Conservation (phyloP, 1,140 invertebrate genomes). For the Calliphora vicina region DNA sequence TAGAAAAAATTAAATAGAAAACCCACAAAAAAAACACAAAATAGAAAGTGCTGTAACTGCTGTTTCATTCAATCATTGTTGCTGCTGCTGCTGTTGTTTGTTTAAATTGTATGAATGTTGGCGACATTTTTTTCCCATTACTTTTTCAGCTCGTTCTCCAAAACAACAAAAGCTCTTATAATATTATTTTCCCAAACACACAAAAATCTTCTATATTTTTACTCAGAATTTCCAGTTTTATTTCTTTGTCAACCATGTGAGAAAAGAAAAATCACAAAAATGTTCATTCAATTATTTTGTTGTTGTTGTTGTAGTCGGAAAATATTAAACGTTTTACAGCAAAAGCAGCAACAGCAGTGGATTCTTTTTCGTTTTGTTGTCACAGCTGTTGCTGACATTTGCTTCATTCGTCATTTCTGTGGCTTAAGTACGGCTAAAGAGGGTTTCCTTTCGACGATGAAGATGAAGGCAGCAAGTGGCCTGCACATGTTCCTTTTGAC, state of each 20-base stretch:
- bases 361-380: conserved; percentile 27
- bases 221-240: background rate
- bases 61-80: background rate
- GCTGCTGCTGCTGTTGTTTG: background rate
- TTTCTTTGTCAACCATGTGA: background rate
- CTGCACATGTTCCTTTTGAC: conserved; percentile 23
- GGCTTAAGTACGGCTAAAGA: conserved; percentile 20
- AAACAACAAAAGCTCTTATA: background rate
- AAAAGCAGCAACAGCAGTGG: background rate
- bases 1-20: background rate
- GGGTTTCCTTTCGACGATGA: background rate
- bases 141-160: background rate
- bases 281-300: background rate
- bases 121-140: background rate
- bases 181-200: background rate
- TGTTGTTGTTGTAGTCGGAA: background rate
- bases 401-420: conserved; percentile 40
- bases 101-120: background rate
- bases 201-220: no score
- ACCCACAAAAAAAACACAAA: background rate
- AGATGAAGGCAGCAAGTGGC: conserved; percentile 21
- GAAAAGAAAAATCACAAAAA: background rate
- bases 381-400: conserved; percentile 38
- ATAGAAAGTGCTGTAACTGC: background rate
- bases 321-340: background rate